Evolutionary conservation across 2,888 invertebrate species (phyloP), one percentile per base, ranked within the genome.

Genomic region (Acrocyrtus sp.): DNA sequence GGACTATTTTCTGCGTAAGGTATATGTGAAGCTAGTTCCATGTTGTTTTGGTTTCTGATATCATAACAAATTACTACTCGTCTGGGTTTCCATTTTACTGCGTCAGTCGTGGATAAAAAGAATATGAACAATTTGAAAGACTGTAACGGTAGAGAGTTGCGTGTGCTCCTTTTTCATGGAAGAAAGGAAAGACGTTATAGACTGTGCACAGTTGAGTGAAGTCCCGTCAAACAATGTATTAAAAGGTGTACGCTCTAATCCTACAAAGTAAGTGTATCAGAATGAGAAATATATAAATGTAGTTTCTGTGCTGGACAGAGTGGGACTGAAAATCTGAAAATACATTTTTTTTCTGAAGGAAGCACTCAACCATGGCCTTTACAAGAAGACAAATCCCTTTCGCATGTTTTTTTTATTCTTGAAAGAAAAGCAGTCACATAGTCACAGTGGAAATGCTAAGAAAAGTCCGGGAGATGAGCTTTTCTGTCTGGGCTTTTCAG

Each of bases 321-420:
- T n/a, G n/a, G n/a, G n/a, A n/a, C n/a, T n/a, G n/a, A n/a, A n/a
- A n/a, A n/a, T n/a, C n/a, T n/a, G n/a, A n/a, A n/a, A n/a, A n/a
- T n/a, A n/a, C n/a, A n/a, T n/a, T n/a, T n/a, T n/a, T n/a, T n/a
- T n/a, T n/a, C n/a, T n/a, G n/a, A 45, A 5, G 47, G n/a, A 10
- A 48, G 3, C 10, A 48, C 19, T 19, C 10, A 12, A 21, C 48
- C 21, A 19, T 4, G 10, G 48, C 10, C 5, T 10, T 45, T 17
- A 6, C 5, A 45, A 6, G 5, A 17, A 19, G 17, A 29, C 19
- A 19, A 22, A 45, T 26, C 58, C 58, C n/a, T 57, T 17, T 39
- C n/a, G n/a, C n/a, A n/a, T n/a, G n/a, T 27, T 43, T 56, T 56
- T 56, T n/a, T 53, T 43, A n/a, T 43, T 26, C 43, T 34, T 21